These are phyloP conservation scores for Propsilocerus akamusi DNA, from an alignment of 1,140 invertebrate genomes.

Conservation along the genomic window DNA sequence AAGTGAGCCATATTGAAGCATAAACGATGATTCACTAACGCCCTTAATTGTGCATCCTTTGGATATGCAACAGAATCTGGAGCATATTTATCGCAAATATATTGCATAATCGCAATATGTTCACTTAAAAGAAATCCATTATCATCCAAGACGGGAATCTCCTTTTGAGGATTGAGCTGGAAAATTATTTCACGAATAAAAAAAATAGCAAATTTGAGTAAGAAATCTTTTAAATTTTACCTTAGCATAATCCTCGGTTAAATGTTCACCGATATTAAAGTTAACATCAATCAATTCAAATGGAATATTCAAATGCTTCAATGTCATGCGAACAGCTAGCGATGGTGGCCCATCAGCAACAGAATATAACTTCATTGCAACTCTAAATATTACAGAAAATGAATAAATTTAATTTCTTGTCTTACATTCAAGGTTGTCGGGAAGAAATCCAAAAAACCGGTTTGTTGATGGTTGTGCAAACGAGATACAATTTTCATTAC, in stretches of 20 bases:
- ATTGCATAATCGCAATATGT: conserved; percentile 56
- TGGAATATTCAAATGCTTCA: conserved; percentile 39
- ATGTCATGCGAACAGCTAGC: conserved; percentile 42
- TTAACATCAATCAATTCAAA: conserved; percentile 44
- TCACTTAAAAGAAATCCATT: conserved; percentile 49
- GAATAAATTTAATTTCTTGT: no score
- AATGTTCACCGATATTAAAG: conserved; percentile 45
- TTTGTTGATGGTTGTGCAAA: no score
- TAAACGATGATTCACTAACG: conserved; percentile 52
- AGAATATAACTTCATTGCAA: conserved; percentile 41
- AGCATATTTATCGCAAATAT: conserved; percentile 52
- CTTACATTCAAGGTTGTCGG: background rate
- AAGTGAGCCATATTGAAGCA: conserved; percentile 58
- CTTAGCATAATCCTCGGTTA: conserved; percentile 45
- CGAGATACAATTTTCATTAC: no score
- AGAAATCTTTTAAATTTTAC: conserved; percentile 22
- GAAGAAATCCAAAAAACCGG: background rate
- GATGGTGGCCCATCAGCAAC: conserved; percentile 58
- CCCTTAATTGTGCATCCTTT: conserved; percentile 38
- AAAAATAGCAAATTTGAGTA: background rate
- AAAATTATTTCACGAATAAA: conserved; percentile 10
- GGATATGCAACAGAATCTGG: conserved; percentile 45
- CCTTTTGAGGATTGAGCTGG: conserved; percentile 60
- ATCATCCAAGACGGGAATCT: conserved; percentile 56
- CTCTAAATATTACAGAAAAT: no score